phyloP scores from a whole-genome alignment of 2,797 vertebrate species.

The Xerus rutilus region DNA sequence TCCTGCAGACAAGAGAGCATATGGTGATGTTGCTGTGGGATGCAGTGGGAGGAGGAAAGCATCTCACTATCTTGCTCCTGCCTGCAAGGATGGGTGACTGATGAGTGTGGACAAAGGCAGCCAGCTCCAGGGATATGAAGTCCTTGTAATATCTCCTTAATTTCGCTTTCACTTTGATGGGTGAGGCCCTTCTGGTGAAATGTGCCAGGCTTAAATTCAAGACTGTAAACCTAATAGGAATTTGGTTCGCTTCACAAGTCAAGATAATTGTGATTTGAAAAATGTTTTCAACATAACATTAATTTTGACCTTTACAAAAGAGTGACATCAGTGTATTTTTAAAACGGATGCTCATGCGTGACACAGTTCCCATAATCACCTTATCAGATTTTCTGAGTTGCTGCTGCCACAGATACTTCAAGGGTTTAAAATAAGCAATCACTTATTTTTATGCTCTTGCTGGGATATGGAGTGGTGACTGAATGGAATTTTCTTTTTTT shows the following conservation, averaged over 20 bases:
- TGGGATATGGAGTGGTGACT: conserved; percentile 45
- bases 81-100: background rate
- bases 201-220: conserved; percentile 33
- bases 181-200: background rate
- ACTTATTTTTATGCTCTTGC: conserved; percentile 61
- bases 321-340: conserved; percentile 71
- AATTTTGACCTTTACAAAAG: conserved; percentile 75
- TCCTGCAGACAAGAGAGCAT: background rate
- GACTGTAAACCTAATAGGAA: conserved; percentile 63
- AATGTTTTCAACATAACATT: conserved; percentile 68
- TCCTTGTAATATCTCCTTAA: background rate
- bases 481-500: background rate
- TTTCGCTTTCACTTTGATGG: background rate
- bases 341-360: conserved; percentile 70
- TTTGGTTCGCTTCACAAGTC: conserved; percentile 71
- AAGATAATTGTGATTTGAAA: conserved; percentile 77
- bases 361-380: conserved; percentile 62
- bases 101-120: background rate
- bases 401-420: background rate
- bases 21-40: background rate
- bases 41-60: background rate
- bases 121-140: background rate
- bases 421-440: conserved; percentile 70
- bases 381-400: conserved; percentile 66
- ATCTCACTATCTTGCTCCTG: background rate